These are phyloP conservation scores for Mylabris phalerata DNA, from an alignment of 1,140 invertebrate genomes.

Conservation along the genomic window DNA sequence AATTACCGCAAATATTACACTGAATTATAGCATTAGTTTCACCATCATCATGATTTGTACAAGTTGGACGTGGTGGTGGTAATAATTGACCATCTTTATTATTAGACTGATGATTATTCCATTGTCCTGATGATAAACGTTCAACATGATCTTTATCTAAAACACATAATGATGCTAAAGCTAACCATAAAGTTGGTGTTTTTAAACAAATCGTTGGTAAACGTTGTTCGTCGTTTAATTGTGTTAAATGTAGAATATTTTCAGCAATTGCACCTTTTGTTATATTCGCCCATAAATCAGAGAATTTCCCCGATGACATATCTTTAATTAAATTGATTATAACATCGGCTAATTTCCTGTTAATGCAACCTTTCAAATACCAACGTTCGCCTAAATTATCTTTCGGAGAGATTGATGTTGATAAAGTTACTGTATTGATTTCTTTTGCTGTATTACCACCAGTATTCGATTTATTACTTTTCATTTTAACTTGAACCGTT, in stretches of 20 bases:
- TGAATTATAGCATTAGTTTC: constrained; percentile 89
- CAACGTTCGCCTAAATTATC: constrained; percentile 58
- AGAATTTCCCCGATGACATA: constrained; percentile 83
- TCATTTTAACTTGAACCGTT: constrained; percentile 81
- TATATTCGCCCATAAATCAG: constrained; percentile 77
- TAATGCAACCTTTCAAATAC: constrained; percentile 81
- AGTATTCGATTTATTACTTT: constrained; percentile 45
- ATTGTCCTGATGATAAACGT: constrained; percentile 55
- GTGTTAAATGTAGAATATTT: constrained; percentile 79
- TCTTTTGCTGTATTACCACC: constrained; percentile 52
- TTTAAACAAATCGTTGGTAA: constrained; percentile 68
- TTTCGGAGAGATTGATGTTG: constrained; percentile 51
- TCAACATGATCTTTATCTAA: constrained; percentile 88
- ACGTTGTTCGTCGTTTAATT: constrained; percentile 67
- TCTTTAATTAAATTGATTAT: constrained; percentile 85
- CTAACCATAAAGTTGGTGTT: constrained; percentile 83
- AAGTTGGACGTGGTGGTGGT: constrained; percentile 69
- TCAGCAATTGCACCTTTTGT: constrained; percentile 89
- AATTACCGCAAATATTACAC: constrained; percentile 83
- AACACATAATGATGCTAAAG: constrained; percentile 87
- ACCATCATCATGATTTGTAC: constrained; percentile 95
- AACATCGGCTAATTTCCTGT: constrained; percentile 76
- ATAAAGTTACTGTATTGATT: constrained; percentile 53
- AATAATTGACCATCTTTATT: constrained; percentile 48
- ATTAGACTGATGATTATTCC: constrained; percentile 44